These are phyloP conservation scores for Falcunculus frontatus DNA, from an alignment of 2,113 vertebrate genomes.

Conservation along the genomic window DNA sequence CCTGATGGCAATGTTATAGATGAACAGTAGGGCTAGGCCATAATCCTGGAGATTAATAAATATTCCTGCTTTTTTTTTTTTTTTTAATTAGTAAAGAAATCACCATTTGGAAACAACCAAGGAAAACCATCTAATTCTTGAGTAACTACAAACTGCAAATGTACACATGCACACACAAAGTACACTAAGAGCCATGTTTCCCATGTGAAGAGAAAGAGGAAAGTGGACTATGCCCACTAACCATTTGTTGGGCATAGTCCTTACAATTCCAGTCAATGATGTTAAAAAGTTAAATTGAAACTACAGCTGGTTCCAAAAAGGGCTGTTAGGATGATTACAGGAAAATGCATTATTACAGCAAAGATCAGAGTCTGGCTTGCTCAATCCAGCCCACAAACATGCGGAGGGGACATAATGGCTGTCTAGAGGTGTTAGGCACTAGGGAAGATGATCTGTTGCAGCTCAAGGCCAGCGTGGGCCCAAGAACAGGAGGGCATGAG, in stretches of 20 bases:
- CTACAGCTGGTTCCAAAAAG: not conserved
- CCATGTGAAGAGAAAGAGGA: not conserved
- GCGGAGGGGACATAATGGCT: not conserved
- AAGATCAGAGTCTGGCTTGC: not conserved
- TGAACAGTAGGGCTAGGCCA: not conserved
- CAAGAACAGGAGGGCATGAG: not conserved
- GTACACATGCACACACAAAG: not conserved
- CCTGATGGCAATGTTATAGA: not conserved
- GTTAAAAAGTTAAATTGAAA: slow-evolving; percentile 34
- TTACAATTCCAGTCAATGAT: not conserved
- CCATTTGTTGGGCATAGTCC: not conserved
- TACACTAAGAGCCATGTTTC: not conserved
- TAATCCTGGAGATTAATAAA: not conserved
- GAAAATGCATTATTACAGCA: not conserved
- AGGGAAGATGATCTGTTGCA: not conserved
- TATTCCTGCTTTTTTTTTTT: not conserved
- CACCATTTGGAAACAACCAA: not conserved
- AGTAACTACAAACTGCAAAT: not conserved
- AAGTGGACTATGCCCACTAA: not conserved
- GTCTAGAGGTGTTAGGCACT: not conserved
- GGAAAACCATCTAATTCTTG: not conserved
- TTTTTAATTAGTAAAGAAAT: not conserved
- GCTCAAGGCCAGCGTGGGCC: not conserved
- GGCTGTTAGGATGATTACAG: slow-evolving; percentile 30
- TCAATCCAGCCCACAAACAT: not conserved